Conservation (phyloP, 2,113 vertebrate genomes). For the Muntiacus reevesi region DNA sequence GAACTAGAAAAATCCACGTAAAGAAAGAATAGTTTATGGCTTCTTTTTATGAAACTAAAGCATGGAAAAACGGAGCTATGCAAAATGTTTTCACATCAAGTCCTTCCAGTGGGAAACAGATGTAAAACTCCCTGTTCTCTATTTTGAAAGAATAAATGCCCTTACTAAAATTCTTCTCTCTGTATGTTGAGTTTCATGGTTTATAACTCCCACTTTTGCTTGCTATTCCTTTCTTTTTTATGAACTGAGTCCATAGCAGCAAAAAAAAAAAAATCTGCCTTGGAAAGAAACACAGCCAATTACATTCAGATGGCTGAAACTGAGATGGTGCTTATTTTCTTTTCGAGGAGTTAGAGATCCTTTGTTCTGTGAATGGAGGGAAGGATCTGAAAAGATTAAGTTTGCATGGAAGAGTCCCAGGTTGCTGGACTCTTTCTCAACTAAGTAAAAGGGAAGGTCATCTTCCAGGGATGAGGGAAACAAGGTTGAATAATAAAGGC, state of each 20-base stretch:
- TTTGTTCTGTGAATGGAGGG: conserved; percentile 31
- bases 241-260: neutral
- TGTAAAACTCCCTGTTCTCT: neutral
- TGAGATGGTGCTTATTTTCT: neutral
- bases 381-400: neutral
- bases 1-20: neutral
- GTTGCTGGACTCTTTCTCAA: neutral
- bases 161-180: neutral
- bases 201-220: neutral
- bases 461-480: neutral
- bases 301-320: neutral
- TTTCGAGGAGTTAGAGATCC: neutral
- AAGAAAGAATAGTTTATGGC: neutral
- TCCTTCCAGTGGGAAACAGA: neutral
- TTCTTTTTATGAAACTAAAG: conserved; percentile 3
- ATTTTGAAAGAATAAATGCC: neutral
- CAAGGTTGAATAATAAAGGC: neutral
- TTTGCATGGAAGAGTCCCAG: neutral
- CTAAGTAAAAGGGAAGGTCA: neutral
- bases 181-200: neutral
- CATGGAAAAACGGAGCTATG: neutral
- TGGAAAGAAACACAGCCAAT: conserved; percentile 41
- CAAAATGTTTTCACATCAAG: neutral
- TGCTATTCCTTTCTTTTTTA: conserved; percentile 24
- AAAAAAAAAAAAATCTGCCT: neutral